Conservation (phyloP, 2,797 vertebrate genomes). For the Phoeniculus purpureus region DNA sequence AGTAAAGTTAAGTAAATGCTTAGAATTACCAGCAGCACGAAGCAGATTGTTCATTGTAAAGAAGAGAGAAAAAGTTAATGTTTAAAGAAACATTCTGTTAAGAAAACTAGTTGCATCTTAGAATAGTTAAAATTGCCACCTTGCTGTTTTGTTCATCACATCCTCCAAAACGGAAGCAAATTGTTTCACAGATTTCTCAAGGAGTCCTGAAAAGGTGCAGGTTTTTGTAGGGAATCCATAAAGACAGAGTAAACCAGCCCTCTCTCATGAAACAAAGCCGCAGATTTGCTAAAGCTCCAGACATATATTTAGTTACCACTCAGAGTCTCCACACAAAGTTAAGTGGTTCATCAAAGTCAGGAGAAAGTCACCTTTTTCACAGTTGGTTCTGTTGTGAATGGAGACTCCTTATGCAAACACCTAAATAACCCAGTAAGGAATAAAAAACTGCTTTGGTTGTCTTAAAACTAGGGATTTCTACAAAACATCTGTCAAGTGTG, state of each 20-base stretch:
- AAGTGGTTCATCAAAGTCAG: neutral
- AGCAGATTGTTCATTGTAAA: neutral
- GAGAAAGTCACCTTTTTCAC: neutral
- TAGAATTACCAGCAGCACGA: neutral
- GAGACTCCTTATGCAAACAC: neutral
- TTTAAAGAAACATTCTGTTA: neutral
- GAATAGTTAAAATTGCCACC: neutral
- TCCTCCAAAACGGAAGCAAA: neutral
- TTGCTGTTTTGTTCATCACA: neutral
- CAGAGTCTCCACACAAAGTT: neutral
- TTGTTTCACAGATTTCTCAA: neutral
- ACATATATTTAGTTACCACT: neutral
- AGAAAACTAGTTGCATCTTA: neutral
- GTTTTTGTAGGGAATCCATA: neutral
- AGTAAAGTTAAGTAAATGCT: neutral
- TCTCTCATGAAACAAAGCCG: neutral
- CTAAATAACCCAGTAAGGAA: neutral
- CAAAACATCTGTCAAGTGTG: neutral
- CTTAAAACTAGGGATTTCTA: neutral
- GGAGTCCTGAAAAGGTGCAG: neutral
- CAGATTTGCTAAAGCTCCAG: neutral
- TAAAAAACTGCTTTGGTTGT: neutral
- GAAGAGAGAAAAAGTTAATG: neutral
- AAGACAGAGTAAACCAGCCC: neutral
- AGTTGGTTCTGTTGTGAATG: accelerated